Evolutionary conservation across 2,797 vertebrate genomes (phyloP).

Genomic region (Bucorvus abyssinicus): DNA sequence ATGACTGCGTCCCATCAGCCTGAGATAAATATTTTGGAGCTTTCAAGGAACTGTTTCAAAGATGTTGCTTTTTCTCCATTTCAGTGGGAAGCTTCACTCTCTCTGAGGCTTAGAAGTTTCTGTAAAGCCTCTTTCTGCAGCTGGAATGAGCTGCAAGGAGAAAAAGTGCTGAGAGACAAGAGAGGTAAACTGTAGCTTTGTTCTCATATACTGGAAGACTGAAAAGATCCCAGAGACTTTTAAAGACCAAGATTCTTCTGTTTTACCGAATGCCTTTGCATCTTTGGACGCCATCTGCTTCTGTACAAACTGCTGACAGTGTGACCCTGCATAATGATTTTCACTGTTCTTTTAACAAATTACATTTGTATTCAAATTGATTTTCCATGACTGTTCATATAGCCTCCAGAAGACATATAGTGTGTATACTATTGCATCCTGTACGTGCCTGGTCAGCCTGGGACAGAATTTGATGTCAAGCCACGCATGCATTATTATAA

Average conservation of each 20-base stretch:
- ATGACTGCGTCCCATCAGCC: not conserved
- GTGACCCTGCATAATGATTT: conserved; percentile 52
- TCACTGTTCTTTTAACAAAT: conserved; percentile 50
- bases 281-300: not conserved
- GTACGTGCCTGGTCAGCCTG: not conserved
- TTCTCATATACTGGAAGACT: not conserved
- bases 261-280: conserved; percentile 2
- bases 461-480: not conserved
- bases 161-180: conserved; percentile 1
- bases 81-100: not conserved
- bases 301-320: conserved; percentile 19
- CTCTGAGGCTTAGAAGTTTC: conserved; percentile 19
- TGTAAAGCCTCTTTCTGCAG: conserved; percentile 28
- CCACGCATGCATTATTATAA: not conserved
- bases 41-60: not conserved
- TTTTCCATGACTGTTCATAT: conserved; percentile 32
- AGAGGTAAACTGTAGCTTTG: conserved; percentile 46
- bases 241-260: conserved; percentile 15
- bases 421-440: not conserved
- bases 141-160: not conserved
- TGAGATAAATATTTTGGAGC: not conserved
- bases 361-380: conserved; percentile 59
- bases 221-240: conserved; percentile 20
- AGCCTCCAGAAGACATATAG: conserved; percentile 17
- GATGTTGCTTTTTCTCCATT: not conserved